These are phyloP conservation scores for Hedya salicella DNA, from an alignment of 2,888 invertebrate genomes.

Conservation along the genomic window DNA sequence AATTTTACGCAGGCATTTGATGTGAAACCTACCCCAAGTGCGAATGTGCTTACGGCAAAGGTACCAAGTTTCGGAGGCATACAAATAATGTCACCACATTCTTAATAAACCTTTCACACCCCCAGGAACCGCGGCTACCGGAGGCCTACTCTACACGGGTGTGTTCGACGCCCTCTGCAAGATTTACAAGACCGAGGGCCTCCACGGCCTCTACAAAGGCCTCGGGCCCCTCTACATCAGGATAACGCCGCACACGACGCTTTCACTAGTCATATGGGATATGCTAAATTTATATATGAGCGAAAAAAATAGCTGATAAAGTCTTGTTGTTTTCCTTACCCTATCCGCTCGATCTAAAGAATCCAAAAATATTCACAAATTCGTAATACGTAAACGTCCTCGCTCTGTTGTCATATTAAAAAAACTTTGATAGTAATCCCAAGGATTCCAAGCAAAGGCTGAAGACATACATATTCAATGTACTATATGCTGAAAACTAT, in stretches of 20 bases:
- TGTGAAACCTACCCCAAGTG: too few species aligned
- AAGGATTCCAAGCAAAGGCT: too few species aligned
- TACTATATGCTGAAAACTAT: too few species aligned
- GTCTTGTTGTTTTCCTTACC: constrained; percentile 31
- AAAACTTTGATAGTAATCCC: too few species aligned
- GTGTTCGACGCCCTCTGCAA: constrained; percentile 91
- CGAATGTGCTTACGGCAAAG: too few species aligned
- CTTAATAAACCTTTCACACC: constrained; percentile 44
- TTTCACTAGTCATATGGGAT: constrained; percentile 92
- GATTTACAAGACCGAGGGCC: constrained; percentile 90
- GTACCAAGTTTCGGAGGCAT: too few species aligned
- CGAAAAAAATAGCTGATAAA: constrained; percentile 58
- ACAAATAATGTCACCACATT: too few species aligned
- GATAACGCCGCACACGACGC: constrained; percentile 91
- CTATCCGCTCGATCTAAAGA: neutral
- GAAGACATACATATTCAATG: too few species aligned
- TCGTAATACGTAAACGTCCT: too few species aligned
- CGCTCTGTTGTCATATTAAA: too few species aligned
- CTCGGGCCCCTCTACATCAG: constrained; percentile 90
- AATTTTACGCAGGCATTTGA: too few species aligned
- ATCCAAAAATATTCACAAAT: too few species aligned
- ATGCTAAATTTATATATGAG: constrained; percentile 66
- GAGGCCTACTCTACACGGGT: constrained; percentile 88
- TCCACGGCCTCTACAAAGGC: constrained; percentile 92
- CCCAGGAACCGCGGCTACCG: constrained; percentile 86